Conservation (phyloP, 1,140 invertebrate genomes). For the Heterodera schachtii region DNA sequence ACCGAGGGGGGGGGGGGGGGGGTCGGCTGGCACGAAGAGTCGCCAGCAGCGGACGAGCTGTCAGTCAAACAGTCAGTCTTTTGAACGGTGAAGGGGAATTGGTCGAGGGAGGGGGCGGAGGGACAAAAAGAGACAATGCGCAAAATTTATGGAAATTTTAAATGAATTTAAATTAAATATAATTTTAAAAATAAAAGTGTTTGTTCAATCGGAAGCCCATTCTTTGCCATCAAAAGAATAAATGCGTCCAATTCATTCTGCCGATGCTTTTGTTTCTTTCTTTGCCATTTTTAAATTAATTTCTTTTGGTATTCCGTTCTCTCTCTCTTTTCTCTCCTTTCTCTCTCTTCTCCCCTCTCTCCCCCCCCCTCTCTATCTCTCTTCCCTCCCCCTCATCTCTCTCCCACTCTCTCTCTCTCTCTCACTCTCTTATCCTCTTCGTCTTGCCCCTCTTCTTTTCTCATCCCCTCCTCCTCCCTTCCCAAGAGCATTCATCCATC, state of each 20-base stretch:
- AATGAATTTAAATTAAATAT: background rate
- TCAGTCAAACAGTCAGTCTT: background rate
- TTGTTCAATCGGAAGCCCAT: no score
- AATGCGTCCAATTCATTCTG: no score
- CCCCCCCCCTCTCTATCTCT: no score
- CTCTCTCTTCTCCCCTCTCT: no score
- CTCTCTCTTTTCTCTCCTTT: no score
- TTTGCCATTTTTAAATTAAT: constrained; percentile 1
- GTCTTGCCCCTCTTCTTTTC: background rate
- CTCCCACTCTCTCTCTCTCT: background rate
- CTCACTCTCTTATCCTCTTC: background rate
- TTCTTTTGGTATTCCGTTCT: no score
- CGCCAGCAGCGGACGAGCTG: background rate
- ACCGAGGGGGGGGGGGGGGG: no score
- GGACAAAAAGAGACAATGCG: background rate
- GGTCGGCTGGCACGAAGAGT: background rate
- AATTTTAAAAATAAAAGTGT: background rate
- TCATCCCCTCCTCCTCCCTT: background rate
- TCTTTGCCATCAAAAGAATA: background rate
- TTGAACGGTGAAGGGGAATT: background rate
- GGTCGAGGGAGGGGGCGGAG: no score
- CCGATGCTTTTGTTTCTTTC: background rate
- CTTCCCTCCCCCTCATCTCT: background rate
- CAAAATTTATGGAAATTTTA: background rate
- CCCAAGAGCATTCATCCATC: background rate